phyloP scores from a whole-genome alignment of 2,113 vertebrate genomes.

The Neolamprologus tretocephalus region DNA sequence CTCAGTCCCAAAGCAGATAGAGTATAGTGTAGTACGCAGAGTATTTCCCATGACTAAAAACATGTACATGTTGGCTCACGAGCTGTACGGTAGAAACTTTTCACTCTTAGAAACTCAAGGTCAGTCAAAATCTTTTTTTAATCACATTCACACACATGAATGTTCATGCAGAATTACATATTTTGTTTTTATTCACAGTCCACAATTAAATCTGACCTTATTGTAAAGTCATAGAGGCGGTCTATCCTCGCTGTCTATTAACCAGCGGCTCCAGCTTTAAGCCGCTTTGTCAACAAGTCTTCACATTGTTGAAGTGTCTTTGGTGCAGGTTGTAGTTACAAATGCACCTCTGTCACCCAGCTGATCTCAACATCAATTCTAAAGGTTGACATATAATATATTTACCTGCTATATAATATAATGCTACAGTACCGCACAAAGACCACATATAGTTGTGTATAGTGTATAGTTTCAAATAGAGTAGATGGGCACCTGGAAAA shows the following conservation, averaged over 20 bases:
- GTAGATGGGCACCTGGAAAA: constrained; percentile 19
- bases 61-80: background rate
- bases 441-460: background rate
- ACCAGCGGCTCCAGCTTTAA: background rate
- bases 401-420: background rate
- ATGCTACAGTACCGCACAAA: background rate
- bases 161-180: background rate
- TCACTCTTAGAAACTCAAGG: background rate
- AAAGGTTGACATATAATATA: background rate
- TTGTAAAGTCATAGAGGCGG: background rate
- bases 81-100: background rate
- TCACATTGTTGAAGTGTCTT: background rate
- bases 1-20: background rate
- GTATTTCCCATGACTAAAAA: background rate
- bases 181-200: background rate
- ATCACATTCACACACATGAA: background rate
- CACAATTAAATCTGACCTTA: background rate
- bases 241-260: background rate
- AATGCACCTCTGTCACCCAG: background rate
- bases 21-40: background rate
- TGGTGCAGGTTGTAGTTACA: background rate
- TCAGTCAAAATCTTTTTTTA: background rate
- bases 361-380: background rate
- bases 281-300: background rate
- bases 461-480: background rate